phyloP scores from a whole-genome alignment of 1,140 invertebrate species.

The Globodera ellingtonae region DNA sequence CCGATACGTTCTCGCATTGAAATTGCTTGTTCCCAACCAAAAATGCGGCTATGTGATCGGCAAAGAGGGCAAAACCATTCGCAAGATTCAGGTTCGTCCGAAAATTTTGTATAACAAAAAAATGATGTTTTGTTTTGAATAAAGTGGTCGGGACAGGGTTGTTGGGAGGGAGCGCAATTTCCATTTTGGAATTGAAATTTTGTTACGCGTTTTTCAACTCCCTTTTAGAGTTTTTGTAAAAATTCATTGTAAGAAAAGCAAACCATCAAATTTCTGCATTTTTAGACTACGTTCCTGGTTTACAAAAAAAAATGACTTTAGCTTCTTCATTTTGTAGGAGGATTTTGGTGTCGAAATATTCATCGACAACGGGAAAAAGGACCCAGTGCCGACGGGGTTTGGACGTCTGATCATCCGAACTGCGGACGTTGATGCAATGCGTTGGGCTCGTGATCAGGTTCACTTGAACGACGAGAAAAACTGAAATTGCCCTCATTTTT shows the following conservation, averaged over 20 bases:
- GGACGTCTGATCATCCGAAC: slow-evolving; percentile 3
- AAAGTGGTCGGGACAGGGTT: too few relatives aligned
- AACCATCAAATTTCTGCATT: too few relatives aligned
- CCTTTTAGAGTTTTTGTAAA: too few relatives aligned
- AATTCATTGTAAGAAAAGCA: too few relatives aligned
- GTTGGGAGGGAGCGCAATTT: too few relatives aligned
- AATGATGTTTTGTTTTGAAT: too few relatives aligned
- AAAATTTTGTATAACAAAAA: too few relatives aligned
- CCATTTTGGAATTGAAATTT: too few relatives aligned
- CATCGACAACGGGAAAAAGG: slow-evolving; percentile 1
- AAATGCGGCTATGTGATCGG: slow-evolving; percentile 30
- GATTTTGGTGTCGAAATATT: slow-evolving; percentile 15
- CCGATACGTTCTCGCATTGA: not conserved
- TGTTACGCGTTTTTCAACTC: too few relatives aligned
- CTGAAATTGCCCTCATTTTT: too few relatives aligned
- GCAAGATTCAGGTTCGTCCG: slow-evolving; percentile 12
- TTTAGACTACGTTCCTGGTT: too few relatives aligned
- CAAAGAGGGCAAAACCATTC: slow-evolving; percentile 9
- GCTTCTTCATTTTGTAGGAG: slow-evolving; percentile 8
- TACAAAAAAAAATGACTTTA: too few relatives aligned
- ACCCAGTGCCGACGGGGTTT: slow-evolving; percentile 9
- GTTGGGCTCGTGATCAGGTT: not conserved
- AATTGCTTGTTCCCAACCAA: slow-evolving; percentile 11
- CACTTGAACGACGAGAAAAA: not conserved
- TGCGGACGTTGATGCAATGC: slow-evolving; percentile 5